Evolutionary conservation across 2,888 invertebrate species (phyloP), one percentile per base, ranked within the genome.

Genomic region (Macaria notata): DNA sequence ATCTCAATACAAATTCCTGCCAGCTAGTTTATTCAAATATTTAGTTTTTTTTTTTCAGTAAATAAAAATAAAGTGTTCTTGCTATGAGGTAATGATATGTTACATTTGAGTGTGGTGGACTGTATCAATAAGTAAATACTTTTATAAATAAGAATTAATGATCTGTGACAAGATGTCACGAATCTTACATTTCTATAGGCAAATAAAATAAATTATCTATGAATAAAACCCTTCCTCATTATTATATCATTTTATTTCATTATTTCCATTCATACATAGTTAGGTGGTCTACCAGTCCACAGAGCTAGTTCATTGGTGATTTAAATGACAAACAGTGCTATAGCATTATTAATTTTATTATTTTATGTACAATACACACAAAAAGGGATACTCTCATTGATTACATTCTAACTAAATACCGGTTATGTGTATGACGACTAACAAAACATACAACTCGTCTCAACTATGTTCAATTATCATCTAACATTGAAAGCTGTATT

Each of bases 181-280:
- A 19, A 19, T 19, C 19, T 19, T 19, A 19, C 19, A 19, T 19
- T 19, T 19, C 19, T 19, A 19, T 19, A 19, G 19, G 19, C 19
- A 19, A 19, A 19, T 19, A 19, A 19, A 19, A 2, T 19, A 19
- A 1, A 19, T 19, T 19, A 2, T 19, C 19, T 19, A 19, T 19
- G 33, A 60, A 66, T 64, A 64, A 66, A 66, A 66, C 57, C 49
- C 53, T 30, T 38, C 41, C 44, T n/a, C 46, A 59, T 62, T 59
- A 61, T 78, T 80, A 79, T 72, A 83, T 83, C 80, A 75, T 83
- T 86, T 87, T 88, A 85, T 86, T 87, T 86, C 84, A 81, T 81
- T 84, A 83, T 78, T 79, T 86, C 86, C 82, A 86, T 86, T 88
- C 82, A 86, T 86, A 88, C 84, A 86, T 84, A 78, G 72, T 72